A percentile compares a stretch with the other conserved stretches of the same genome.
phyloP scores from a whole-genome alignment of 2,113 vertebrate genomes.

The Thamnaconus septentrionalis region DNA sequence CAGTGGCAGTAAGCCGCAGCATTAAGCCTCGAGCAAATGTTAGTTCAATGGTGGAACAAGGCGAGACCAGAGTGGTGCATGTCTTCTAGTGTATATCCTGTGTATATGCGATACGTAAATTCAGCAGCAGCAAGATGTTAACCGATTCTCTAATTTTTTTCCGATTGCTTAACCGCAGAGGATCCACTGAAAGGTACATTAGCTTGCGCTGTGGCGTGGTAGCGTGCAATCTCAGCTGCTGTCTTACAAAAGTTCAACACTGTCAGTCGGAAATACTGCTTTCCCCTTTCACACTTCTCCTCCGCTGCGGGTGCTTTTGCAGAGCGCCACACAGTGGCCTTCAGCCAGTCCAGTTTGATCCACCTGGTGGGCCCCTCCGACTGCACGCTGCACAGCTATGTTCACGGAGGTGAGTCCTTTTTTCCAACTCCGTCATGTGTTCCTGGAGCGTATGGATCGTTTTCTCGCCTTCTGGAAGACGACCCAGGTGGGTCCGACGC shows the following conservation, averaged over 20 bases:
- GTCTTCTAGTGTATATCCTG: too few species aligned
- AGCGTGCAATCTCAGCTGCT: background rate
- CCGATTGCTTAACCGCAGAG: slow-evolving; percentile 60
- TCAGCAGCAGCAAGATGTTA: background rate
- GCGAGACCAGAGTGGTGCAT: too few species aligned
- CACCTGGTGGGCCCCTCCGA: slow-evolving; percentile 93
- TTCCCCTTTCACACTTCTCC: background rate
- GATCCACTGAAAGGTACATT: slow-evolving; percentile 79
- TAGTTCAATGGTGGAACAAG: too few species aligned
- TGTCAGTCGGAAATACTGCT: too few species aligned
- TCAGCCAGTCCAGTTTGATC: slow-evolving; percentile 95
- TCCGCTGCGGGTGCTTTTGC: slow-evolving; percentile 25
- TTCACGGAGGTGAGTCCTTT: slow-evolving; percentile 86
- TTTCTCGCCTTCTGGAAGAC: too few species aligned
- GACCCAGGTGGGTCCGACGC: too few species aligned
- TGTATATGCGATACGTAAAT: too few species aligned
- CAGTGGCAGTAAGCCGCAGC: too few species aligned
- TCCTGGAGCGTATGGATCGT: background rate
- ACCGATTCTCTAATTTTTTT: slow-evolving; percentile 22
- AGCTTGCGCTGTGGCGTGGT: background rate
- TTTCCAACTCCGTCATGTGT: background rate
- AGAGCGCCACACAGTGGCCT: slow-evolving; percentile 88
- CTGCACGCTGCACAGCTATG: slow-evolving; percentile 88
- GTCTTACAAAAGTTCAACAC: too few species aligned
- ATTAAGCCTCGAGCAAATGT: too few species aligned